Percentiles rank a stretch among this genome's conserved stretches.
Evolutionary conservation across 2,888 invertebrate genomes (phyloP).

Genomic region (Mythimna ferrago): DNA sequence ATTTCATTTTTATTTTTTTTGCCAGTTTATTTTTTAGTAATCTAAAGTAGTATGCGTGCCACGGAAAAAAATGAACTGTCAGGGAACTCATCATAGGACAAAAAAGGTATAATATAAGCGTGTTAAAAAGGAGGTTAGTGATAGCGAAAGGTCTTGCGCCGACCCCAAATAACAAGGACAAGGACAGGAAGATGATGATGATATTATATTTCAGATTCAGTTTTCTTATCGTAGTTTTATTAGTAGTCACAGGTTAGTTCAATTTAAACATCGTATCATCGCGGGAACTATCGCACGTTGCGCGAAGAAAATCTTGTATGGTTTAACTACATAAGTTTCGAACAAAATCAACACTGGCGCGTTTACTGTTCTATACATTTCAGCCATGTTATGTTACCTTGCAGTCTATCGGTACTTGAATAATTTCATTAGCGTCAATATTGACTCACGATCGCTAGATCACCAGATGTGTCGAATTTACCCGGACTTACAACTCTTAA

Average conservation of each 20-base stretch:
- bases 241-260: not conserved
- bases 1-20: too few relatives aligned
- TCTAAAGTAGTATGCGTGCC: too few relatives aligned
- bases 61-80: too few relatives aligned
- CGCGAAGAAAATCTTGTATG: not conserved
- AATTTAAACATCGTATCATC: not conserved
- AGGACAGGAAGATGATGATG: too few relatives aligned
- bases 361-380: not conserved
- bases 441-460: slow-evolving; percentile 77
- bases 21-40: too few relatives aligned
- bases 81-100: too few relatives aligned
- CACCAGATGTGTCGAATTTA: slow-evolving; percentile 72
- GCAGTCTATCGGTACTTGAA: slow-evolving; percentile 63
- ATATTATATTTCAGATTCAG: not conserved
- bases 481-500: not conserved
- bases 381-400: slow-evolving; percentile 49
- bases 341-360: not conserved
- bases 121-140: too few relatives aligned
- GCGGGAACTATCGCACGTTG: not conserved
- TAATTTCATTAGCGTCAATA: slow-evolving; percentile 68
- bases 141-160: too few relatives aligned
- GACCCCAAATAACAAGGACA: too few relatives aligned
- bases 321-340: not conserved
- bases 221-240: not conserved
- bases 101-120: too few relatives aligned